Evolutionary conservation across 2,888 invertebrate genomes (phyloP).

Genomic region (Eupithecia dodoneata): DNA sequence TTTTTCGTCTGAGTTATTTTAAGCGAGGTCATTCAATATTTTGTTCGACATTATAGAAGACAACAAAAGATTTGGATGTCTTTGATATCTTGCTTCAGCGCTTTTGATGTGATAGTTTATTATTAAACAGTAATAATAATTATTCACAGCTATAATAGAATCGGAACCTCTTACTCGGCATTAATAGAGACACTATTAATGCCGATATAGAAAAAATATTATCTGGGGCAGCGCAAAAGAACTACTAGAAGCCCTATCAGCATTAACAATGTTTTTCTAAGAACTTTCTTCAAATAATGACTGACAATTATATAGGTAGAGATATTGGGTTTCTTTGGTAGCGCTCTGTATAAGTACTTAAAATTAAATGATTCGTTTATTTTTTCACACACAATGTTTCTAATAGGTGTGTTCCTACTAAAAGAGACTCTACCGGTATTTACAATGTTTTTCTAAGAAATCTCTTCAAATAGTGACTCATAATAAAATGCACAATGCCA

Average conservation of each 20-base stretch:
- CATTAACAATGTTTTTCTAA: background rate
- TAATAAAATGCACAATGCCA: slow-evolving; percentile 1
- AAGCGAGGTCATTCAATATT: slow-evolving; percentile 68
- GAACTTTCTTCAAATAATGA: background rate
- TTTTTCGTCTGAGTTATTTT: slow-evolving; percentile 68
- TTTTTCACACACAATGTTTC: background rate
- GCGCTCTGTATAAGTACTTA: too few species aligned
- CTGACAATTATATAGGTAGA: background rate
- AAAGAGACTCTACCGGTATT: background rate
- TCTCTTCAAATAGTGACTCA: background rate
- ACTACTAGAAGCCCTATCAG: too few species aligned
- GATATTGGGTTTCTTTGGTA: too few species aligned
- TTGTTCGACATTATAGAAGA: slow-evolving; percentile 60
- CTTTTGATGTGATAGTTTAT: slow-evolving; percentile 68
- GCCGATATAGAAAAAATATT: background rate
- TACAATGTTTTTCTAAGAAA: background rate
- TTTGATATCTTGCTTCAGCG: slow-evolving; percentile 58
- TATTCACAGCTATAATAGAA: background rate
- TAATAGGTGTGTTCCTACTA: background rate
- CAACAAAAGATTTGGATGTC: slow-evolving; percentile 54
- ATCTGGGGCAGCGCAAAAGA: too few species aligned
- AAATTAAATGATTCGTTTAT: background rate
- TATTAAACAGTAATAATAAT: slow-evolving; percentile 33
- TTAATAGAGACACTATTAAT: background rate
- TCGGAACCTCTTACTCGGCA: background rate